Percentiles rank a stretch among this genome's conserved stretches.
phyloP scores from a whole-genome alignment of 1,140 invertebrate species.

The Camponotus pennsylvanicus region DNA sequence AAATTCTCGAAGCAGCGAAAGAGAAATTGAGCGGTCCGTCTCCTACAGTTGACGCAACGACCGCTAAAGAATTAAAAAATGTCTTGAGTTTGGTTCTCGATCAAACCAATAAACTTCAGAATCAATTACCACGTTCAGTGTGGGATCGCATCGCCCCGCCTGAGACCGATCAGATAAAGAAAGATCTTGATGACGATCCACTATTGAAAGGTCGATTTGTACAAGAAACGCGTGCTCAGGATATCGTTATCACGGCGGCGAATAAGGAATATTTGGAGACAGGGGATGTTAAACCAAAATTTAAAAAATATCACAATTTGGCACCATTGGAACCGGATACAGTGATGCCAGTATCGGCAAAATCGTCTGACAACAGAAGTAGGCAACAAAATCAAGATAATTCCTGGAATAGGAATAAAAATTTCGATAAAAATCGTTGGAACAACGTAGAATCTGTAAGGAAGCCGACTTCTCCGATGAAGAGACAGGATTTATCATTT shows the following conservation, averaged over 20 bases:
- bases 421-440: slow-evolving; percentile 65
- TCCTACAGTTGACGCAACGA: slow-evolving; percentile 75
- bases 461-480: slow-evolving; percentile 49
- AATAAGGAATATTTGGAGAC: slow-evolving; percentile 74
- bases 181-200: slow-evolving; percentile 44
- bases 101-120: slow-evolving; percentile 83
- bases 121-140: slow-evolving; percentile 81
- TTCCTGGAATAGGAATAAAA: slow-evolving; percentile 52
- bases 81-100: slow-evolving; percentile 83
- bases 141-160: slow-evolving; percentile 84
- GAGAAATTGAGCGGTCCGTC: slow-evolving; percentile 78
- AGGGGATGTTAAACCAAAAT: slow-evolving; percentile 23
- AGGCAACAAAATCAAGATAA: slow-evolving; percentile 41
- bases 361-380: slow-evolving; percentile 33
- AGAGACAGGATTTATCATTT: slow-evolving; percentile 37
- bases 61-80: slow-evolving; percentile 82
- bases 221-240: slow-evolving; percentile 75
- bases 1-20: slow-evolving; percentile 81
- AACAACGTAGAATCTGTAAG: slow-evolving; percentile 28
- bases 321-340: slow-evolving; percentile 72
- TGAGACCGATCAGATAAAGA: slow-evolving; percentile 24
- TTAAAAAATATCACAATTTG: slow-evolving; percentile 77
- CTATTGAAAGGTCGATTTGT: slow-evolving; percentile 78
- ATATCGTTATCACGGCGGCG: slow-evolving; percentile 79
- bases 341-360: slow-evolving; percentile 55